Base-by-base conservation (phyloP, 2,113 vertebrate genomes). In the Poecile atricapillus region DNA sequence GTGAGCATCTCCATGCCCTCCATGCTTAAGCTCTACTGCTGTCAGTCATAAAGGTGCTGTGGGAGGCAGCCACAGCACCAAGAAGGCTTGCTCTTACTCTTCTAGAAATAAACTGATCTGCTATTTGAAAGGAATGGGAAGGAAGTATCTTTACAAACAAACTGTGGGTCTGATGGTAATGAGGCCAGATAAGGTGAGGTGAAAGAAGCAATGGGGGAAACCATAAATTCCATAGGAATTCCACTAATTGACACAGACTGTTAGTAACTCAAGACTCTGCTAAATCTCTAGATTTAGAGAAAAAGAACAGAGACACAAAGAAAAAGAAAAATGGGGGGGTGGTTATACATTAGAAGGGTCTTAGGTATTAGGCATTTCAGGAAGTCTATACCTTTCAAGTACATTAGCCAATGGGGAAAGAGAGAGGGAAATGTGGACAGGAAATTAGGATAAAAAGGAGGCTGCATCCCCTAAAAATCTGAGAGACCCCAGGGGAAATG, bases 341-440 rank as follows among this genome's bases (percentile, higher is more conserved):
- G 5, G 2, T 52, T 63, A 43, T 63, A 28, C 11, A 52, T n/a
- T 28, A n/a, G 24, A 63, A 52, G 31, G 6, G 30, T 41, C 13
- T 50, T 77, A 27, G 27, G n/a, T 24, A 31, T 60, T 58, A 28
- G 55, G 56, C 4, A 4, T 62, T 63, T n/a, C 5, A 10, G 31
- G 31, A 41, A 64, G 24, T 22, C 30, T n/a, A 23, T 63, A 52
- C 10, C 23, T 63, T 24, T 52, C 14, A 52, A 64, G 31, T 52
- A 23, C 24, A 31, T 53, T 23, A 78, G 31, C 37, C 37, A 78
- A 2, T 14, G 24, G 19, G 10, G 24, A 50, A 43, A 43, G 24
- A 52, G 30, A 53, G 24, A n/a, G 11, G 24, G 47, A 63, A 43
- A 43, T 8, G 7, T 1, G 1, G 11, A 47, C 2, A 2, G 23